phyloP scores from a whole-genome alignment of 2,888 invertebrate species.

The Drosophila subsilvestris region DNA sequence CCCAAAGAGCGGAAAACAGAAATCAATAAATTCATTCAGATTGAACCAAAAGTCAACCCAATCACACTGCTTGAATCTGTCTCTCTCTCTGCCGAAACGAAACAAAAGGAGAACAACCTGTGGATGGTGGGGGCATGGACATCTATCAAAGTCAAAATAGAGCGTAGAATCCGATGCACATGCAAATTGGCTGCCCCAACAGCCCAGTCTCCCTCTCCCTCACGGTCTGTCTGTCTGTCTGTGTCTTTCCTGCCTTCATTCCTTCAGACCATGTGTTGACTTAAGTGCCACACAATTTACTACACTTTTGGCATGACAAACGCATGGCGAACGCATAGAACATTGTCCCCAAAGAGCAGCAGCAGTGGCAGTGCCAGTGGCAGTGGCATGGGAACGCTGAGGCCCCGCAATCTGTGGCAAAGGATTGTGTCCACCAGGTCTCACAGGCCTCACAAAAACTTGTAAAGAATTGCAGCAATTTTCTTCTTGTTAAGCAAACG shows the following conservation, averaged over 20 bases:
- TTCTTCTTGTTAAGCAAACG: constrained; percentile 82
- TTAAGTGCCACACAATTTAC: constrained; percentile 82
- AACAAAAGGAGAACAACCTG: constrained; percentile 55
- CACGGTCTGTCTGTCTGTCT: neutral
- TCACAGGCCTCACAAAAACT: constrained; percentile 53
- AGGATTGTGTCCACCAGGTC: neutral
- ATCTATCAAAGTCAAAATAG: constrained; percentile 84
- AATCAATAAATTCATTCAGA: constrained; percentile 1
- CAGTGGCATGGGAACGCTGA: constrained; percentile 60
- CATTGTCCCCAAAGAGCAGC: constrained; percentile 29
- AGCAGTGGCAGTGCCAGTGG: constrained; percentile 27
- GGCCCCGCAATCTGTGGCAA: constrained; percentile 32
- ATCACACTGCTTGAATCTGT: constrained; percentile 37
- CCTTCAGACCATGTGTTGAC: constrained; percentile 68
- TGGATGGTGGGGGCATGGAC: constrained; percentile 45
- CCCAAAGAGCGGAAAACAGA: neutral
- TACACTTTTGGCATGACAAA: constrained; percentile 82
- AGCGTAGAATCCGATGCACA: constrained; percentile 71
- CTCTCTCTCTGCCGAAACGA: constrained; percentile 19
- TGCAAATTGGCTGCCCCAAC: constrained; percentile 70
- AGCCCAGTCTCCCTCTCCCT: neutral
- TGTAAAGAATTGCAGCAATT: constrained; percentile 82
- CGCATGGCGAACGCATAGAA: constrained; percentile 77
- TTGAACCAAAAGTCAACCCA: constrained; percentile 8
- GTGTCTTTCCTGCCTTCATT: constrained; percentile 34